phyloP scores from a whole-genome alignment of 2,113 vertebrate genomes.

The Oryzias woworae region DNA sequence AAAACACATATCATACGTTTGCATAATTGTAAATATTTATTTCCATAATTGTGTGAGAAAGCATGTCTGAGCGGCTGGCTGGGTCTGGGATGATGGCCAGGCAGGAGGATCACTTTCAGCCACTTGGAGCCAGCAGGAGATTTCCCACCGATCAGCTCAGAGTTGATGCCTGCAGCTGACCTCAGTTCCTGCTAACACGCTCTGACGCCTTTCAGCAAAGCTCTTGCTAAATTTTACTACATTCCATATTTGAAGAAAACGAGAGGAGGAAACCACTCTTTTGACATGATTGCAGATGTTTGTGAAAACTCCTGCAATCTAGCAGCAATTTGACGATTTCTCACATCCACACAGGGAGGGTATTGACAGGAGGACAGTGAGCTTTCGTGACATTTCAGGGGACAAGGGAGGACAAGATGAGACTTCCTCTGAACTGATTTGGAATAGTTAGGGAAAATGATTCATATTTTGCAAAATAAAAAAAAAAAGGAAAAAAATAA shows the following conservation, averaged over 20 bases:
- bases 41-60: constrained; percentile 6
- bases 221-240: constrained; percentile 6
- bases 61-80: constrained; percentile 27
- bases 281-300: constrained; percentile 57
- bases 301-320: constrained; percentile 58
- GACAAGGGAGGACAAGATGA: constrained; percentile 21
- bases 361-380: constrained; percentile 24
- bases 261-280: constrained; percentile 7
- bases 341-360: constrained; percentile 26
- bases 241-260: neutral
- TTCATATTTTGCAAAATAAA: constrained; percentile 10
- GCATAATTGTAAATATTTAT: constrained; percentile 9
- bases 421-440: constrained; percentile 16
- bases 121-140: constrained; percentile 64
- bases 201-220: constrained; percentile 31
- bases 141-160: constrained; percentile 61
- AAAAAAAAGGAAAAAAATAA: constrained; percentile 13
- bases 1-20: constrained; percentile 8
- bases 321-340: constrained; percentile 59
- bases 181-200: constrained; percentile 38
- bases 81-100: constrained; percentile 63
- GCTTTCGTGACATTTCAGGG: constrained; percentile 18
- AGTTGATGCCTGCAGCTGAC: constrained; percentile 46
- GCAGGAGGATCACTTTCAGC: constrained; percentile 59
- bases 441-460: constrained; percentile 6